phyloP scores from a whole-genome alignment of 1,140 invertebrate genomes.

The Daktulosphaira vitifoliae region DNA sequence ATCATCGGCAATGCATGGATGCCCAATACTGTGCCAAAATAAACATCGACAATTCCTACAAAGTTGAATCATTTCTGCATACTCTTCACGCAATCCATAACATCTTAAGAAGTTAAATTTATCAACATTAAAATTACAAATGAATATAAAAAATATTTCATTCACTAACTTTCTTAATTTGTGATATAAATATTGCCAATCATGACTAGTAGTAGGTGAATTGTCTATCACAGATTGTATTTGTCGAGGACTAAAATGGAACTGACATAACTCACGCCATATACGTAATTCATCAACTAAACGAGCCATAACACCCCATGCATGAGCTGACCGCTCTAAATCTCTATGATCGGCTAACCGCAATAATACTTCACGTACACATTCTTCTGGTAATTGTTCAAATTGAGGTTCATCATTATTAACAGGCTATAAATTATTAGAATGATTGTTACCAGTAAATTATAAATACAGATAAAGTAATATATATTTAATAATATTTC shows the following conservation, averaged over 20 bases:
- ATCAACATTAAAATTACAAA: background rate
- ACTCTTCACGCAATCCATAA: constrained; percentile 85
- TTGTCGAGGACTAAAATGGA: constrained; percentile 85
- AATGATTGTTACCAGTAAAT: constrained; percentile 13
- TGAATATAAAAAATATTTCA: constrained; percentile 30
- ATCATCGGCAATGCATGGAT: constrained; percentile 79
- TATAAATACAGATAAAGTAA: background rate
- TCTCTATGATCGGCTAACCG: constrained; percentile 86
- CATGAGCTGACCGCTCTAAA: constrained; percentile 62
- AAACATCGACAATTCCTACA: constrained; percentile 92
- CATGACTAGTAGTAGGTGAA: constrained; percentile 40
- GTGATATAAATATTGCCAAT: constrained; percentile 67
- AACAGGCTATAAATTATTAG: constrained; percentile 54
- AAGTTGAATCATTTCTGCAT: constrained; percentile 87
- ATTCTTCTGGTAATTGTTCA: constrained; percentile 85
- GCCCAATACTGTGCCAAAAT: constrained; percentile 89
- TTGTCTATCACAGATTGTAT: constrained; percentile 58
- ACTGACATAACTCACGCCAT: constrained; percentile 83
- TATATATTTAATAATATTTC: background rate
- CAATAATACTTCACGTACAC: constrained; percentile 80
- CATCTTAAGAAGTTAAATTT: constrained; percentile 50
- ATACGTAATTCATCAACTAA: constrained; percentile 80
- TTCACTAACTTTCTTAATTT: constrained; percentile 62
- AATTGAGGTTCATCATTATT: constrained; percentile 74
- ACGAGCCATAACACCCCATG: constrained; percentile 63